Evolutionary conservation across 2,888 invertebrate genomes (phyloP), one percentile per base, ranked within the genome.

Genomic region (Cheilosia variabilis): DNA sequence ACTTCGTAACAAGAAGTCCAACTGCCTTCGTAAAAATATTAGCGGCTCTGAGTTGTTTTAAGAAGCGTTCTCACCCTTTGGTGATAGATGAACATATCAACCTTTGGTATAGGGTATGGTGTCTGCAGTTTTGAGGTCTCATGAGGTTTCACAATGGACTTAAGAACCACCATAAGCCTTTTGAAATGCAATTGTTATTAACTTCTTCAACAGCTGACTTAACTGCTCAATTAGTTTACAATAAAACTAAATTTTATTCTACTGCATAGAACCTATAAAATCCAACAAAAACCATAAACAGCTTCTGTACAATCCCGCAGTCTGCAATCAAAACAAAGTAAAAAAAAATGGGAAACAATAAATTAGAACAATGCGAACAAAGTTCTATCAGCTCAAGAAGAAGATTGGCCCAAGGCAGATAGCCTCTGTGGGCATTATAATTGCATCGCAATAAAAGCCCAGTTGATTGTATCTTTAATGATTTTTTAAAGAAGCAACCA

Each of bases 391-490:
- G 31, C 52, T 27, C 22, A 34, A 63, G 37, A 34, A 41, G 53
- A 41, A 58, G 65, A 57, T 57, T 76, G 76, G 58, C 60, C 68
- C 52, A 31, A 43, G 60, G 9, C 41, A 24, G 76, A 76, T 76
- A 76, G 66, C 76, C 76, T 68, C 41, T 60, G 75, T 27, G 58
- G 58, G 60, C 76, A 52, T 31, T 60, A 76, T 76, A 76, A 76
- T 76, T 76, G 76, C 76, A 76, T 76, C 68, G 76, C 76, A 68
- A 66, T 76, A 43, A 68, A 66, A 60, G 57, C 57, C 58, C 37
- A 22, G 19, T 17, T 57, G 50, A 60, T 60, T 71, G 41, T 50
- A 50, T 50, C 43, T 58, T 37, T 60, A 50, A 41, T 58, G 37
- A 9, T 71, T 9, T 47, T 24, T 37, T 37, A 2, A 24, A 60